Conservation (phyloP, 2,113 vertebrate species). For the Alethe diademata region DNA sequence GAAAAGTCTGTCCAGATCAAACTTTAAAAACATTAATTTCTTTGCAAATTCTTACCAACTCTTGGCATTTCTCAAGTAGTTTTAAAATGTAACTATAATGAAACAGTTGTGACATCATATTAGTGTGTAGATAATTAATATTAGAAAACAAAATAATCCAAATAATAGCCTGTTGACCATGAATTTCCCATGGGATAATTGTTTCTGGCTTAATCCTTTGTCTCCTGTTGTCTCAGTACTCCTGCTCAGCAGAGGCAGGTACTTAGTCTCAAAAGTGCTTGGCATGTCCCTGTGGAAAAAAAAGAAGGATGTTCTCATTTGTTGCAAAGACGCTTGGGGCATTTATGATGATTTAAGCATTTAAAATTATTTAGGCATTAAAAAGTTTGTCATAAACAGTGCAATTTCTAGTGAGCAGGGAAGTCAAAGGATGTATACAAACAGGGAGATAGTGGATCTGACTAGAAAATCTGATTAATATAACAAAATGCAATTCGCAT, state of each 20-base stretch:
- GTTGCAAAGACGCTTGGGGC: background rate
- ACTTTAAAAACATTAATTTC: background rate
- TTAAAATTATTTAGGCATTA: background rate
- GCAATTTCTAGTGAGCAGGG: background rate
- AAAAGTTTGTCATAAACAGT: background rate
- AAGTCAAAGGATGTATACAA: background rate
- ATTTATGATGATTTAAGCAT: background rate
- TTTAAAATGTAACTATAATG: background rate
- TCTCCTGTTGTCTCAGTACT: background rate
- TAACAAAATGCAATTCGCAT: background rate
- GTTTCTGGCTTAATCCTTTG: background rate
- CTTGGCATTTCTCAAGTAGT: background rate
- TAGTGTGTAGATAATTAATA: background rate
- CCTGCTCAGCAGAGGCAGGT: background rate
- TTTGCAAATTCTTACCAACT: background rate
- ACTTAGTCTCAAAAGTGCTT: background rate
- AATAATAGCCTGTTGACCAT: background rate
- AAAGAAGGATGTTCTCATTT: background rate
- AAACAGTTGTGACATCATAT: background rate
- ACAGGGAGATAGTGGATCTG: background rate
- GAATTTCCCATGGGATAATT: background rate
- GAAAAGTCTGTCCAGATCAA: background rate
- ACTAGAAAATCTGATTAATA: conserved; percentile 1
- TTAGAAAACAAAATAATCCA: background rate
- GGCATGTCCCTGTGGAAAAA: background rate